A percentile compares a stretch with the other conserved stretches of the same genome.
Conservation (phyloP, 2,888 invertebrate species). For the Oscheius myriophilus region DNA sequence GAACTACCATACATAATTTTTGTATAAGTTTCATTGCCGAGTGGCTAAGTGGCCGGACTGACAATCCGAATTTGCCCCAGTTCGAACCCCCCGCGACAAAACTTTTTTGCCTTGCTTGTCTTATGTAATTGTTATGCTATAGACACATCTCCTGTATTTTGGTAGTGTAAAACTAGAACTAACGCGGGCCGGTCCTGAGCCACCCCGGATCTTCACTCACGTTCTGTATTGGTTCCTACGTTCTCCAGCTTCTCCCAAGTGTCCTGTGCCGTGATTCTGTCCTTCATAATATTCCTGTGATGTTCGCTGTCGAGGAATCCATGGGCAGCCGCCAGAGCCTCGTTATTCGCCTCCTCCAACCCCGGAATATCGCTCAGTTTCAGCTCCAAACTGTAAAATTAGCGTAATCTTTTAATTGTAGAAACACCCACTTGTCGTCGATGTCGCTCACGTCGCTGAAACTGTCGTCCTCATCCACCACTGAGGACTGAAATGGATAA, state of each 20-base stretch:
- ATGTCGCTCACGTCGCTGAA: not conserved
- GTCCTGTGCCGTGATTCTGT: constrained; percentile 3
- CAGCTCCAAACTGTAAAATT: not conserved
- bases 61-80: too few species aligned
- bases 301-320: constrained; percentile 3
- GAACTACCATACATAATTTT: too few species aligned
- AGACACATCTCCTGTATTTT: too few species aligned
- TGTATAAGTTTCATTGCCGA: too few species aligned
- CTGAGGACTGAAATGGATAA: too few species aligned
- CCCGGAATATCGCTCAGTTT: not conserved
- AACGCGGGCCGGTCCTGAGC: too few species aligned
- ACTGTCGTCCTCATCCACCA: not conserved
- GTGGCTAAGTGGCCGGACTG: too few species aligned
- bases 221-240: not conserved
- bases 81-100: too few species aligned
- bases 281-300: constrained; percentile 12
- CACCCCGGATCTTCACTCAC: not conserved
- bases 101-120: too few species aligned
- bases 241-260: not conserved
- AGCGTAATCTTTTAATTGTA: not conserved
- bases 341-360: not conserved
- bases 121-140: too few species aligned
- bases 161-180: too few species aligned
- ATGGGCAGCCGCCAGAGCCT: not conserved
- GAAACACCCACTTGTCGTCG: not conserved